These are phyloP conservation scores for Saturnia pavonia DNA, from an alignment of 2,888 invertebrate genomes.

Conservation along the genomic window DNA sequence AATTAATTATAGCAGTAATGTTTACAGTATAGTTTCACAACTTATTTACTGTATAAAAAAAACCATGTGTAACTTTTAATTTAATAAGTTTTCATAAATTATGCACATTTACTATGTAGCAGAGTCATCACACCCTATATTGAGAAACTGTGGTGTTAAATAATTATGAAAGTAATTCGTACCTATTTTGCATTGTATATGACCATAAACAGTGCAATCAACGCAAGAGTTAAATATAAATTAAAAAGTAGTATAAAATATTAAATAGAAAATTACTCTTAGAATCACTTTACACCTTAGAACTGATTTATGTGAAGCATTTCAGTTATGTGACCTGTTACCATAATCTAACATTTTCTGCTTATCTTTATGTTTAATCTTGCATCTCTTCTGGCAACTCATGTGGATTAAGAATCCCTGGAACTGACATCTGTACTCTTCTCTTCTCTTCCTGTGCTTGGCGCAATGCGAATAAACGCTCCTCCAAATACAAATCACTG, in stretches of 20 bases:
- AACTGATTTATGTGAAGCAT: slow-evolving; percentile 16
- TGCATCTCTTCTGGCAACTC: slow-evolving; percentile 98
- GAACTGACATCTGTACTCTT: slow-evolving; percentile 95
- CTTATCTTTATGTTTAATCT: slow-evolving; percentile 81
- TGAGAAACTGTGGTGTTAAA: background rate
- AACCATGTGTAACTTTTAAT: background rate
- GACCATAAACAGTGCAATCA: background rate
- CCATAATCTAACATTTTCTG: slow-evolving; percentile 40
- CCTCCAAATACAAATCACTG: slow-evolving; percentile 98
- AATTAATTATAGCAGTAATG: background rate
- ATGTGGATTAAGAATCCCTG: slow-evolving; percentile 97
- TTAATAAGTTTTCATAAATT: background rate
- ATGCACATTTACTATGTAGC: background rate
- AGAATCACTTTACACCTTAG: slow-evolving; percentile 10
- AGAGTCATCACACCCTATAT: background rate
- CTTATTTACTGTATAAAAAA: background rate
- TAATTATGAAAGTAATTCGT: background rate
- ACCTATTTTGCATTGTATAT: background rate
- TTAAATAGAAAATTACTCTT: slow-evolving; percentile 12
- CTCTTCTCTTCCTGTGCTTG: slow-evolving; percentile 97
- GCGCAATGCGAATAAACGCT: slow-evolving; percentile 94
- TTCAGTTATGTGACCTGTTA: slow-evolving; percentile 52
- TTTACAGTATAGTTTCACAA: background rate
- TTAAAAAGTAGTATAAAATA: background rate
- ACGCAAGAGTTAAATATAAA: background rate